These are phyloP conservation scores for Megaustenia siamemsis DNA, from an alignment of 2,888 invertebrate genomes.

Conservation along the genomic window DNA sequence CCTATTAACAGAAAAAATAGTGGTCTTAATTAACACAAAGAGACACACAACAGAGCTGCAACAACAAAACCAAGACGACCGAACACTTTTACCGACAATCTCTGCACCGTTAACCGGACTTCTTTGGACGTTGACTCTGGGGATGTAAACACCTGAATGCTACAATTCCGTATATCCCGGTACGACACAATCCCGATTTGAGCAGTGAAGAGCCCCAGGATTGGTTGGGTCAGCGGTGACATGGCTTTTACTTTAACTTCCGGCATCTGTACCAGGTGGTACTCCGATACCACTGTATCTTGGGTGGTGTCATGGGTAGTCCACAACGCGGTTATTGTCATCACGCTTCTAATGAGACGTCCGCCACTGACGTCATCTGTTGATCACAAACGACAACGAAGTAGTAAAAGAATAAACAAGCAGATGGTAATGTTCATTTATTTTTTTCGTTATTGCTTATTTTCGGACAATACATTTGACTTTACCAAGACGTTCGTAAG, in stretches of 20 bases:
- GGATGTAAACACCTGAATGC: constrained; percentile 42
- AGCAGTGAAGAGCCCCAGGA: constrained; percentile 39
- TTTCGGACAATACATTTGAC: too few species aligned
- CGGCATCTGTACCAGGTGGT: constrained; percentile 8
- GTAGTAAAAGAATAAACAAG: too few species aligned
- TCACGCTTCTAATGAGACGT: constrained; percentile 28
- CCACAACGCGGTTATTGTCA: constrained; percentile 8
- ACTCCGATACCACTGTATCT: constrained; percentile 28
- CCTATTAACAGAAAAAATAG: too few species aligned
- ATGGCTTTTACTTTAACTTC: background rate
- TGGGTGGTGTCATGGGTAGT: background rate
- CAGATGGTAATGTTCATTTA: too few species aligned
- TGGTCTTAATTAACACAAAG: too few species aligned
- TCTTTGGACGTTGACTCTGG: constrained; percentile 54
- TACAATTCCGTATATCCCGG: constrained; percentile 2
- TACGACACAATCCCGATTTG: constrained; percentile 10
- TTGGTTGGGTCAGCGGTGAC: constrained; percentile 42
- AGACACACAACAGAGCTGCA: too few species aligned
- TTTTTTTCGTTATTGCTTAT: too few species aligned
- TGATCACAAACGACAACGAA: background rate
- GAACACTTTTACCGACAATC: constrained; percentile 17
- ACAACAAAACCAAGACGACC: background rate
- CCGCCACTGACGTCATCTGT: constrained; percentile 34
- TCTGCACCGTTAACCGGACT: constrained; percentile 56
- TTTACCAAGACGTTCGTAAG: too few species aligned